phyloP scores from a whole-genome alignment of 2,888 invertebrate species.

The Invenusta paracnida region DNA sequence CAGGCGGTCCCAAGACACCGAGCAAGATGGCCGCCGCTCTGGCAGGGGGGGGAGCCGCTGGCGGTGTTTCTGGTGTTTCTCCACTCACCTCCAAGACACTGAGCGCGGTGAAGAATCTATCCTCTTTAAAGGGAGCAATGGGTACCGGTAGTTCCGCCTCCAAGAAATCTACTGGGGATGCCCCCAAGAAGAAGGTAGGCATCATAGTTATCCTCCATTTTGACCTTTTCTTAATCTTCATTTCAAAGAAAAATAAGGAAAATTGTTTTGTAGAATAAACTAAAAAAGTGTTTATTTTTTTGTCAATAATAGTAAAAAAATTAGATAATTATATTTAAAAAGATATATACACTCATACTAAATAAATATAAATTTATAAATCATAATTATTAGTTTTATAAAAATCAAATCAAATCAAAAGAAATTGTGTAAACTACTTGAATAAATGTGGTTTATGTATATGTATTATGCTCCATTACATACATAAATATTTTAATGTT shows the following conservation, averaged over 20 bases:
- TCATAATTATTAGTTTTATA: too few species aligned
- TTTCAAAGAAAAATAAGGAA: not conserved
- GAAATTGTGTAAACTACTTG: too few species aligned
- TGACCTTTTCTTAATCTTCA: too few species aligned
- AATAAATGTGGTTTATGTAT: too few species aligned
- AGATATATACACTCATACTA: not conserved
- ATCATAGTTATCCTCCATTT: too few species aligned
- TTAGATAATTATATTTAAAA: not conserved
- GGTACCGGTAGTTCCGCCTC: not conserved
- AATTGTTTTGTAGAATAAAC: not conserved
- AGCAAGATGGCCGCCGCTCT: slow-evolving; percentile 10
- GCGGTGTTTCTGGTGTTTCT: not conserved
- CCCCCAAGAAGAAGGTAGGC: not conserved
- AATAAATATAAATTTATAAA: too few species aligned
- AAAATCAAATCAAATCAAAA: too few species aligned
- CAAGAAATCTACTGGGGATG: slow-evolving; percentile 1
- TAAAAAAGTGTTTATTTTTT: not conserved
- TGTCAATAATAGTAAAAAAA: not conserved
- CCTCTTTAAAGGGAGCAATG: not conserved
- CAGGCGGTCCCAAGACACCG: slow-evolving; percentile 5
- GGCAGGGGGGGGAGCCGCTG: not conserved
- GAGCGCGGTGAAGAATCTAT: not conserved
- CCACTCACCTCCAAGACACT: not conserved
- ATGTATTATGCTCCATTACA: too few species aligned
- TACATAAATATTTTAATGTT: too few species aligned